Evolutionary conservation across 2,888 invertebrate genomes (phyloP).

Genomic region (Aethes cnicana): DNA sequence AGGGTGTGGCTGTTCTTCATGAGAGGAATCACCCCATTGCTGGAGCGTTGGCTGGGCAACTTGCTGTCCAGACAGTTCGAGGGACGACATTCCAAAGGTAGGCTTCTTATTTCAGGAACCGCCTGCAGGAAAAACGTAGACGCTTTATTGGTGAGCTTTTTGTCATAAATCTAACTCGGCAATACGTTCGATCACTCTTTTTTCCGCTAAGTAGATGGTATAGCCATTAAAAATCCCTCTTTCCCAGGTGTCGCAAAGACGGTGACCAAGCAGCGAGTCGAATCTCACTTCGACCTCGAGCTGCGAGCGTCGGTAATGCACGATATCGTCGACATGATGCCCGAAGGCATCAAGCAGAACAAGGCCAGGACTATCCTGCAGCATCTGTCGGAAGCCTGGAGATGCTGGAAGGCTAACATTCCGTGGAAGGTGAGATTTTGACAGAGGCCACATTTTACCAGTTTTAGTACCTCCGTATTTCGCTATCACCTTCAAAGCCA

Average conservation of each 20-base stretch:
- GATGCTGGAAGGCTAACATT: conserved; percentile 99
- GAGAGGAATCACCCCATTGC: conserved; percentile 98
- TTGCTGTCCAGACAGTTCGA: conserved; percentile 99
- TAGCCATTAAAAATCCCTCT: too few relatives aligned
- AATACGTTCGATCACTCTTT: too few relatives aligned
- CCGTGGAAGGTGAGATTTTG: conserved; percentile 94
- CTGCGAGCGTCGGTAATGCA: conserved; percentile 97
- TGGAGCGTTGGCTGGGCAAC: conserved; percentile 99
- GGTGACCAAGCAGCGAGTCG: conserved; percentile 99
- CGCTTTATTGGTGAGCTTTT: too few relatives aligned
- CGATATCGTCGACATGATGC: conserved; percentile 99
- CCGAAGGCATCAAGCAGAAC: conserved; percentile 99
- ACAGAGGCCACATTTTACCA: too few relatives aligned
- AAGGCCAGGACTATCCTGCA: conserved; percentile 99
- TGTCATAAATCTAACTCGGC: too few relatives aligned
- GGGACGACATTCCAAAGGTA: conserved; percentile 97
- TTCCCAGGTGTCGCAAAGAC: conserved; percentile 95
- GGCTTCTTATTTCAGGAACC: conserved; percentile 3
- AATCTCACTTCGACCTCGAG: conserved; percentile 99
- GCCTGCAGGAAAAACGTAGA: too few relatives aligned
- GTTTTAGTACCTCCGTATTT: too few relatives aligned
- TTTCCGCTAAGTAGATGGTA: too few relatives aligned
- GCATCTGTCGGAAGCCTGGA: conserved; percentile 99
- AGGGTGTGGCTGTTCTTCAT: conserved; percentile 99
- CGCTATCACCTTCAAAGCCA: too few relatives aligned